Evolutionary conservation across 2,797 vertebrate genomes (phyloP).

Genomic region (Diglossa cyanea): DNA sequence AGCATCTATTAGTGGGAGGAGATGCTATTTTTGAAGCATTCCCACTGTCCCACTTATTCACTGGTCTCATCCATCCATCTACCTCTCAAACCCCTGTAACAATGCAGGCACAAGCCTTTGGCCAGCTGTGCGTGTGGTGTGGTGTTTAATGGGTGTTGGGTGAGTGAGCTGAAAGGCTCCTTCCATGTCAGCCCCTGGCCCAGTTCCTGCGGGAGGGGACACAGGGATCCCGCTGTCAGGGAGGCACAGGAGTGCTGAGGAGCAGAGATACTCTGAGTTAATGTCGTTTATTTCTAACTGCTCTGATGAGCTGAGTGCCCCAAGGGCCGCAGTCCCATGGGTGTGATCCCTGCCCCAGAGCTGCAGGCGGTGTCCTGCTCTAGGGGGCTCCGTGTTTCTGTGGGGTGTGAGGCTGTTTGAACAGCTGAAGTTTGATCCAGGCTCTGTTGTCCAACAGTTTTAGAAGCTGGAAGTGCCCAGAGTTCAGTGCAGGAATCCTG

Average conservation of each 20-base stretch:
- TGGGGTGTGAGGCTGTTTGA: background rate
- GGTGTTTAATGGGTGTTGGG: conserved; percentile 19
- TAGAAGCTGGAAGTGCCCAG: background rate
- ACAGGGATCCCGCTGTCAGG: background rate
- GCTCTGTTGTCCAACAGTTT: background rate
- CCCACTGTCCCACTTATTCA: conserved; percentile 41
- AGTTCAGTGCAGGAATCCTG: background rate
- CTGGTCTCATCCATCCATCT: conserved; percentile 7
- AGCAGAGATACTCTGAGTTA: background rate
- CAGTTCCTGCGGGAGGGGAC: background rate
- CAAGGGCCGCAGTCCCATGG: background rate
- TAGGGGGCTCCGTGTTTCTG: fast-evolving
- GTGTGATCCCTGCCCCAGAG: background rate
- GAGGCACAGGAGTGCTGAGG: background rate
- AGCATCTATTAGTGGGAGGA: background rate
- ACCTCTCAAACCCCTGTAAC: background rate
- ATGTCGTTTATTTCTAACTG: fast-evolving
- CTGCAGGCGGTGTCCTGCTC: background rate
- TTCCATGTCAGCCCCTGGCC: background rate
- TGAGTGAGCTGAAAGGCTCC: conserved; percentile 11
- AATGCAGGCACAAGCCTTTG: background rate
- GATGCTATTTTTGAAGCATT: conserved; percentile 14
- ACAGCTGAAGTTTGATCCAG: background rate
- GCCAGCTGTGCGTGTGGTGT: background rate
- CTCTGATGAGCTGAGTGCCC: background rate